phyloP scores from a whole-genome alignment of 2,888 invertebrate species.

The Ditylenchus weischeri region DNA sequence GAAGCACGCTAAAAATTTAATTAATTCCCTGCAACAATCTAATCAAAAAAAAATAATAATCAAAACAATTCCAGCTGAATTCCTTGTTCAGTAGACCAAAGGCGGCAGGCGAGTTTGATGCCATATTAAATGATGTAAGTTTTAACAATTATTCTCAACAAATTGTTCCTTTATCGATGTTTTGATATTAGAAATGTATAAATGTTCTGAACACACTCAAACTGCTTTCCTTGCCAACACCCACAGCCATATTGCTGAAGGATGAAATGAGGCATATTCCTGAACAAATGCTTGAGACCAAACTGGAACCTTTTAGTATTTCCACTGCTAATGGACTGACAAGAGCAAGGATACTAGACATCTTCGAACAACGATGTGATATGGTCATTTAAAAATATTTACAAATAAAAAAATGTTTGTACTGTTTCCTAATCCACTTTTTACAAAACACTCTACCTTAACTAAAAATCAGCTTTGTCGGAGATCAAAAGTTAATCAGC shows the following conservation, averaged over 20 bases:
- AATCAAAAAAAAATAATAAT: too few species aligned
- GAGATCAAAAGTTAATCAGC: too few species aligned
- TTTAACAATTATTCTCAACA: background rate
- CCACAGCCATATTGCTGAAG: slow-evolving; percentile 37
- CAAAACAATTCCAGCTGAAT: slow-evolving; percentile 18
- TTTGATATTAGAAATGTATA: slow-evolving; percentile 34
- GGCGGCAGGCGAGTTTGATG: slow-evolving; percentile 25
- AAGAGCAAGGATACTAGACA: slow-evolving; percentile 23
- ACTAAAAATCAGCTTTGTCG: too few species aligned
- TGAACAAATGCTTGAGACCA: slow-evolving; percentile 36
- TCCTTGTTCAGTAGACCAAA: slow-evolving; percentile 25
- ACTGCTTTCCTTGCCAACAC: slow-evolving; percentile 33
- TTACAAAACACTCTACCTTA: too few species aligned
- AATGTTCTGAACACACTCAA: slow-evolving; percentile 34
- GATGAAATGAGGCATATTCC: slow-evolving; percentile 38
- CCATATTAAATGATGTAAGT: slow-evolving; percentile 28
- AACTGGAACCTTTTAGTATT: slow-evolving; percentile 34
- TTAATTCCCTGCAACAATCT: too few species aligned
- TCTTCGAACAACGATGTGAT: slow-evolving; percentile 42
- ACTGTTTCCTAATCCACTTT: too few species aligned
- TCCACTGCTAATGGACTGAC: slow-evolving; percentile 18
- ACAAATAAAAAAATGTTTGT: too few species aligned
- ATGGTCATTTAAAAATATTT: slow-evolving; percentile 10
- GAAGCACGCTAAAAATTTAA: too few species aligned
- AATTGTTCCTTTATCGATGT: background rate